Conservation (phyloP, 2,113 vertebrate species). For the Lepus americanus region DNA sequence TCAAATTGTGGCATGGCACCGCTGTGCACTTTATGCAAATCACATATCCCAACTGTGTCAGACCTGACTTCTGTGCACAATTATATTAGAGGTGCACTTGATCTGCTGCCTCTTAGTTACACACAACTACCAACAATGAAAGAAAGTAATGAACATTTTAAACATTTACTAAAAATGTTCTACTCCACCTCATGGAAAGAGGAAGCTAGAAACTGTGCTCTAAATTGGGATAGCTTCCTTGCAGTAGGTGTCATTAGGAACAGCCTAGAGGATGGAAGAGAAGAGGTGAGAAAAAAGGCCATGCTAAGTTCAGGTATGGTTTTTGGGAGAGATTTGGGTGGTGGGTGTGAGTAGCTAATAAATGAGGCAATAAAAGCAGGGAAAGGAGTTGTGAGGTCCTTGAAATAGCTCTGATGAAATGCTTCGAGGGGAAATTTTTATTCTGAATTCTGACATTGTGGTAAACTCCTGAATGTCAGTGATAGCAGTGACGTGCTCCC, state of each 20-base stretch:
- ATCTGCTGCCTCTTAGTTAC: background rate
- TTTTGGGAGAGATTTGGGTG: background rate
- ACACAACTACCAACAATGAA: background rate
- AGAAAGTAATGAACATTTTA: background rate
- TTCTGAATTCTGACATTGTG: background rate
- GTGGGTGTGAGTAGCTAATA: background rate
- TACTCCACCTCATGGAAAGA: background rate
- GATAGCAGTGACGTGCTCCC: background rate
- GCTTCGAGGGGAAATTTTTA: background rate
- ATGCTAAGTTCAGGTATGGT: background rate
- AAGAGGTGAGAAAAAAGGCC: background rate
- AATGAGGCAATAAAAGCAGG: background rate
- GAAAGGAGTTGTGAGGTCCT: background rate
- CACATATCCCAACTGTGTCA: fast-evolving
- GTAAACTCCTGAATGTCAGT: background rate
- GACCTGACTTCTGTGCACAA: background rate
- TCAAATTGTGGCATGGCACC: background rate
- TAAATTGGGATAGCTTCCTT: background rate
- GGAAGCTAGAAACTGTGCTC: background rate
- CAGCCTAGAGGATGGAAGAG: background rate
- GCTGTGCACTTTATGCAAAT: background rate
- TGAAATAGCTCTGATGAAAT: background rate
- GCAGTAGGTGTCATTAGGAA: background rate
- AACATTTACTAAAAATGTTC: background rate
- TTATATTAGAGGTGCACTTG: background rate